phyloP scores from a whole-genome alignment of 2,797 vertebrate genomes.

The Girardinus metallicus region DNA sequence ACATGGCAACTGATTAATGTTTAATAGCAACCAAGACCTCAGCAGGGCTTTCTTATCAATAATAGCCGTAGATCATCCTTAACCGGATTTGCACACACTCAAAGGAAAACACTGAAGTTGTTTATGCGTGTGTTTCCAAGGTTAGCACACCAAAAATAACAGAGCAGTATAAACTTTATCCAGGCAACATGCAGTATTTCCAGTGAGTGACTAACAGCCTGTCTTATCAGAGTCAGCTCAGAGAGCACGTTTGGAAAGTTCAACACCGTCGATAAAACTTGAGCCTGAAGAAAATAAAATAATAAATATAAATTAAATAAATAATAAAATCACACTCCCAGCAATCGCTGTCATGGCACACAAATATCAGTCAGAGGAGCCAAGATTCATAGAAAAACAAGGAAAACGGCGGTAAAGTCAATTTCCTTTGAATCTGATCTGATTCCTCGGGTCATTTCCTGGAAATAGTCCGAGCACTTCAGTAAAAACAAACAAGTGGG shows the following conservation, averaged over 20 bases:
- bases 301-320: no score
- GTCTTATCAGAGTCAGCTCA: slow-evolving; percentile 70
- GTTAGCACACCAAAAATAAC: slow-evolving; percentile 69
- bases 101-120: slow-evolving; percentile 28
- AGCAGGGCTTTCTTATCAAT: slow-evolving; percentile 46
- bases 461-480: slow-evolving; percentile 77
- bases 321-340: slow-evolving; percentile 42
- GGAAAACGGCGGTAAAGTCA: slow-evolving; percentile 43
- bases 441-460: slow-evolving; percentile 80
- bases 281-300: slow-evolving; percentile 2
- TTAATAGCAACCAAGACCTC: slow-evolving; percentile 23
- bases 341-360: slow-evolving; percentile 26
- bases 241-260: slow-evolving; percentile 65
- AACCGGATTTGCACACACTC: slow-evolving; percentile 35
- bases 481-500: slow-evolving; percentile 71
- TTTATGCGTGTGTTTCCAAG: slow-evolving; percentile 38
- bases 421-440: slow-evolving; percentile 68
- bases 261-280: slow-evolving; percentile 55
- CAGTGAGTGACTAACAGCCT: slow-evolving; percentile 68
- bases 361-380: slow-evolving; percentile 12
- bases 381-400: slow-evolving; percentile 35
- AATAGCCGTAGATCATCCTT: slow-evolving; percentile 14
- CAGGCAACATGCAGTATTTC: slow-evolving; percentile 67
- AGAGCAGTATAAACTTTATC: slow-evolving; percentile 39
- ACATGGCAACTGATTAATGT: slow-evolving; percentile 30